Conservation (phyloP, 2,797 vertebrate species). For the Threskiornis aethiopicus region DNA sequence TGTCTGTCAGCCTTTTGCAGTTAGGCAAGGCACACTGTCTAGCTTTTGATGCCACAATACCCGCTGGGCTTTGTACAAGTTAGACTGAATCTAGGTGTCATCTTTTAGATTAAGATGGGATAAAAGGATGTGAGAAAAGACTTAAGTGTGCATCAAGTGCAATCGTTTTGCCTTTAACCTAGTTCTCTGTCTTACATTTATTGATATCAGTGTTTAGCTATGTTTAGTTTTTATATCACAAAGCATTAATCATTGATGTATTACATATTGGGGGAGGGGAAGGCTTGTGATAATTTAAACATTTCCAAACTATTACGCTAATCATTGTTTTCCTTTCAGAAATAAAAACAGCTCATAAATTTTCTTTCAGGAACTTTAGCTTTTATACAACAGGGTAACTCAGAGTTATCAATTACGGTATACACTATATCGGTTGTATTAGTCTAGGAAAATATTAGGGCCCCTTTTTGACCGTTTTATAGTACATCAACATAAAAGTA, state of each 20-base stretch:
- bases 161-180: not conserved
- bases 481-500: not conserved
- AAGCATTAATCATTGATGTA: not conserved
- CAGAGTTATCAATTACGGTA: not conserved
- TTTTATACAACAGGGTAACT: not conserved
- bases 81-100: not conserved
- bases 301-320: not conserved
- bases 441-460: not conserved
- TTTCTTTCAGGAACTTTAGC: not conserved
- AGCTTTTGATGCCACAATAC: not conserved
- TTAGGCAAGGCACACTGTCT: accelerated
- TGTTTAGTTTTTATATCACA: not conserved
- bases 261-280: not conserved
- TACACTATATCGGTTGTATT: not conserved
- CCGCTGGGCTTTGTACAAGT: not conserved
- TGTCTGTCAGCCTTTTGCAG: not conserved
- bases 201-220: not conserved
- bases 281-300: not conserved
- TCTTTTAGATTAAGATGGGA: not conserved
- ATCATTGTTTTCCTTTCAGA: not conserved
- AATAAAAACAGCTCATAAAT: not conserved
- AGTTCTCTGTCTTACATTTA: not conserved
- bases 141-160: not conserved
- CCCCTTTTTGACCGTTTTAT: not conserved
- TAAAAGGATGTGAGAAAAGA: not conserved